phyloP scores from a whole-genome alignment of 2,113 vertebrate species.

The Poeciliopsis prolifica region DNA sequence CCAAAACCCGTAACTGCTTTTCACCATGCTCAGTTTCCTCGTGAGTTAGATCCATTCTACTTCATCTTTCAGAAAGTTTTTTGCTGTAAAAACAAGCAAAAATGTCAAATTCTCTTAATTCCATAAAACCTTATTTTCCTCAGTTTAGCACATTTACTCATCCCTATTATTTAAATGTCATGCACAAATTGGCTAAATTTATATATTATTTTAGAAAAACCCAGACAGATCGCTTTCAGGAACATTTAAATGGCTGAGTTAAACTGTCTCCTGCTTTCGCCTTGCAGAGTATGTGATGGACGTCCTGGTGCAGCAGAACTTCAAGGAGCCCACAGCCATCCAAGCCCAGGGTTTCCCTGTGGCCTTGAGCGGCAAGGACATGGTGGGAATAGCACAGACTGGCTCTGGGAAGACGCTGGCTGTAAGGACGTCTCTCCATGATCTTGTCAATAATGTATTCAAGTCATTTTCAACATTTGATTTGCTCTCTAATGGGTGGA shows the following conservation, averaged over 20 bases:
- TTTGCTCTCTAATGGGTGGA: background rate
- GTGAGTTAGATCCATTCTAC: constrained; percentile 79
- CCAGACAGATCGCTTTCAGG: too few species aligned
- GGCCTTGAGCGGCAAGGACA: constrained; percentile 94
- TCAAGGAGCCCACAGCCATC: constrained; percentile 96
- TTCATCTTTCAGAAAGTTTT: background rate
- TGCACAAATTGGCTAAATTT: background rate
- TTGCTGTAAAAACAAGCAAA: too few species aligned
- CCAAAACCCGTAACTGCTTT: constrained; percentile 90
- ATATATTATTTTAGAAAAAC: too few species aligned
- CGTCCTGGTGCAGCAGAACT: constrained; percentile 92
- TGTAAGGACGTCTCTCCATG: constrained; percentile 74
- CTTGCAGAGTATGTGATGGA: constrained; percentile 93
- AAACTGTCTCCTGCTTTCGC: constrained; percentile 9
- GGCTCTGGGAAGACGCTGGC: constrained; percentile 97
- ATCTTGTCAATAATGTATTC: background rate
- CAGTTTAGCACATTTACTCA: background rate
- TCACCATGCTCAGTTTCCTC: constrained; percentile 94
- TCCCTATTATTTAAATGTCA: background rate
- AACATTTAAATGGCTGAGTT: background rate
- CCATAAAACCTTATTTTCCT: background rate
- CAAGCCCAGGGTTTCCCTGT: constrained; percentile 95
- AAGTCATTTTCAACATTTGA: background rate
- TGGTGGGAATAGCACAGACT: constrained; percentile 99
- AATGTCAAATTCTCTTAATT: background rate